Base-by-base conservation (phyloP, 2,113 vertebrate species). In the Scolopax mira region DNA sequence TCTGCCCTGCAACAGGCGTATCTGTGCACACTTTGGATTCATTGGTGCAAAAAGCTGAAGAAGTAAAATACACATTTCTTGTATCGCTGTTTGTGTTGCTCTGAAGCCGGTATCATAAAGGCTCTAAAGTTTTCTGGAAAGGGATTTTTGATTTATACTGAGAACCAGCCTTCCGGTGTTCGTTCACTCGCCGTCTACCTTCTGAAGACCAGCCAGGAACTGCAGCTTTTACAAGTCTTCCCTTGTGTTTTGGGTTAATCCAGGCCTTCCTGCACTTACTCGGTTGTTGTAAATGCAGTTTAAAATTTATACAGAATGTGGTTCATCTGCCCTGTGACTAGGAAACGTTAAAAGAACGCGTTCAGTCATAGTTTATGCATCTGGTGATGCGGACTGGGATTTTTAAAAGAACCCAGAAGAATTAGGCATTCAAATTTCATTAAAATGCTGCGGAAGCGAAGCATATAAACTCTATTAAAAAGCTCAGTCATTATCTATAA, bases 361-460 rank as follows among this genome's bases (percentile, higher is more conserved):
- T 94, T 96, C 77, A 86, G 65, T 95, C 66, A 49, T 87, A 89
- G 84, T 75, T 94, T 72, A 92, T 93, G 81, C 28, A 79, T 86
- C 83, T 88, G 42, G 65, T 87, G 84, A 71, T 94, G 70, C 1
- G 0, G 86, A 67, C 72, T 75, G 77, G 85, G 54, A 24, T 89
- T 95, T 96, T 95, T 89, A 58, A 85, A 87, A 95, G 73, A 95
- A 61, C 49, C 33, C 91, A 82, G 66, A 87, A 95, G 91, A 94
- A 89, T 92, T 91, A 89, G 24, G 31, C 84, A 85, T 94, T 94
- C 81, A 75, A 48, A 88, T 95, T 65, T 94, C 93, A 91, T 96
- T 94, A 94, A 91, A 95, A 94, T 94, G 54, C 84, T 87, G 87
- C 89, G 89, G 89, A 95, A 95, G 74, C 42, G 70, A 94, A 94